Percentiles rank a stretch among this genome's conserved stretches.
These are phyloP conservation scores for Strigamia transsilvanica DNA, from an alignment of 2,888 invertebrate species.

Conservation along the genomic window DNA sequence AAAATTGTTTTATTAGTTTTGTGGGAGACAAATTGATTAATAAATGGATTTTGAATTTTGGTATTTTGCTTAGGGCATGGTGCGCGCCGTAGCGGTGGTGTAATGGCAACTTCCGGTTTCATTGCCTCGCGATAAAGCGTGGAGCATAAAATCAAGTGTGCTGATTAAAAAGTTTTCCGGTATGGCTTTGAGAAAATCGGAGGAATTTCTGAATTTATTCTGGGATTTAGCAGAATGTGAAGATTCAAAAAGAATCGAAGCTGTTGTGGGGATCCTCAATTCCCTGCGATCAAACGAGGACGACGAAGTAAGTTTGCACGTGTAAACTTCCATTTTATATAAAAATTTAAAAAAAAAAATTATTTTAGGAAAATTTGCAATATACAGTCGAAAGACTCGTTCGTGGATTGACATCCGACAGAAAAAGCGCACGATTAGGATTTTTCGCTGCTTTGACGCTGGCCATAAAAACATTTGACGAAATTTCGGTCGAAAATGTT, in stretches of 20 bases:
- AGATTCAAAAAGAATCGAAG: slow-evolving; percentile 64
- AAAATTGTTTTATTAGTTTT: neutral
- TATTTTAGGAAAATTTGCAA: slow-evolving; percentile 64
- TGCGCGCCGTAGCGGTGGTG: too few species aligned
- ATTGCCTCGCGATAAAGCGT: neutral
- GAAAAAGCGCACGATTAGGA: slow-evolving; percentile 72
- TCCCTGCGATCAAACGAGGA: neutral
- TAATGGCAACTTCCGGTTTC: slow-evolving; percentile 1
- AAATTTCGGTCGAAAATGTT: neutral
- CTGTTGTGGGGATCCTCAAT: slow-evolving; percentile 60
- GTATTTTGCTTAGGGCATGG: too few species aligned
- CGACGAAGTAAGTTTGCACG: neutral
- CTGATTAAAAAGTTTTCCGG: neutral
- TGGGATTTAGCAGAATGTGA: slow-evolving; percentile 55
- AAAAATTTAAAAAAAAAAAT: slow-evolving; percentile 51
- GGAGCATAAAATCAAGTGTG: neutral
- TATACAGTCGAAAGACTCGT: slow-evolving; percentile 76
- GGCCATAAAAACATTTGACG: slow-evolving; percentile 65
- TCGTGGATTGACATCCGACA: slow-evolving; percentile 76
- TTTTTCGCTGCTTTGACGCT: slow-evolving; percentile 76
- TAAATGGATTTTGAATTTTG: too few species aligned
- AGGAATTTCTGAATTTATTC: slow-evolving; percentile 56
- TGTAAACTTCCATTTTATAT: neutral
- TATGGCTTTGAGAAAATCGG: slow-evolving; percentile 44
- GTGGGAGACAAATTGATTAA: too few species aligned